phyloP scores from a whole-genome alignment of 2,113 vertebrate species.

The Psilopogon haemacephalus region DNA sequence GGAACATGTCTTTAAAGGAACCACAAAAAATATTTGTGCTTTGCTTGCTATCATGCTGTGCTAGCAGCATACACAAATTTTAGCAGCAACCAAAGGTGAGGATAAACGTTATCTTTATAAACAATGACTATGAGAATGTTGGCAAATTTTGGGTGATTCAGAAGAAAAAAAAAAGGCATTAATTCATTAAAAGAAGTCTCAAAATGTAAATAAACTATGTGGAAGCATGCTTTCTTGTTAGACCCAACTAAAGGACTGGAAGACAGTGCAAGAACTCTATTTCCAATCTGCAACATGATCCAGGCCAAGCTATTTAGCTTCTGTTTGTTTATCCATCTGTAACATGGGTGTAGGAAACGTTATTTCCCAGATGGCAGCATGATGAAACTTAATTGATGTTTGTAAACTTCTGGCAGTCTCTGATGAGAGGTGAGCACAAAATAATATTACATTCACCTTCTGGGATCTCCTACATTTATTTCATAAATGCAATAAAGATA shows the following conservation, averaged over 20 bases:
- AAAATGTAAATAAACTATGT: neutral
- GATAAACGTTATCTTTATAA: neutral
- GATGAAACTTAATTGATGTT: constrained; percentile 51
- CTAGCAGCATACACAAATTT: neutral
- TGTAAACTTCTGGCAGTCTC: constrained; percentile 33
- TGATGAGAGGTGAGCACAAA: constrained; percentile 36
- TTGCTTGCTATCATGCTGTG: neutral
- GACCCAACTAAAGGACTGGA: neutral
- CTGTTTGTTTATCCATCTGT: constrained; percentile 29
- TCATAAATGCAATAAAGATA: constrained; percentile 49
- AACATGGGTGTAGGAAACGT: constrained; percentile 47
- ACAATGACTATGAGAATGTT: neutral
- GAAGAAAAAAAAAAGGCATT: neutral
- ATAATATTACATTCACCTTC: constrained; percentile 46
- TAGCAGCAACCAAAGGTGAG: neutral
- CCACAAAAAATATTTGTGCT: neutral
- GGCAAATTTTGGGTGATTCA: neutral
- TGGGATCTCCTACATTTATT: constrained; percentile 27
- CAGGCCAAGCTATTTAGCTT: constrained; percentile 10
- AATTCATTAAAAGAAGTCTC: neutral
- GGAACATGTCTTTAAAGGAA: neutral
- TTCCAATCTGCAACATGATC: neutral
- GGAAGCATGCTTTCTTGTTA: neutral
- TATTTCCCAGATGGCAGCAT: constrained; percentile 52
- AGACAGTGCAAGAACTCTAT: neutral